Evolutionary conservation across 1,140 invertebrate species (phyloP).

Genomic region (Phocides pigmalion): DNA sequence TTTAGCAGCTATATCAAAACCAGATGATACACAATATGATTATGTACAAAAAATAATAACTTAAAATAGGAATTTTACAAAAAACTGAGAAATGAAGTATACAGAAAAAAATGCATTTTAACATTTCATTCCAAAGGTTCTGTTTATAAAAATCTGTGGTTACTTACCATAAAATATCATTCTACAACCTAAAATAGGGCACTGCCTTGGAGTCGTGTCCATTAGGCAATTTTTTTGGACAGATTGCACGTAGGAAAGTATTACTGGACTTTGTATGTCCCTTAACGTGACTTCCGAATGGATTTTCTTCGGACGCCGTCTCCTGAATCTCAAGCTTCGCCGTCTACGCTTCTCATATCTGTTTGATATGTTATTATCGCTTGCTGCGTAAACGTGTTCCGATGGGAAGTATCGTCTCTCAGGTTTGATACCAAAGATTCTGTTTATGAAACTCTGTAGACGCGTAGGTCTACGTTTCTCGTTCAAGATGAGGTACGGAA

Average conservation of each 20-base stretch:
- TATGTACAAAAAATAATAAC: too few species aligned
- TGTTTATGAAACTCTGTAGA: slow-evolving; percentile 65
- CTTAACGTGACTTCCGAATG: slow-evolving; percentile 59
- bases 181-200: slow-evolving; percentile 64
- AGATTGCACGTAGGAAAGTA: slow-evolving; percentile 62
- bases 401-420: slow-evolving; percentile 44
- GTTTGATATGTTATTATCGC: slow-evolving; percentile 64
- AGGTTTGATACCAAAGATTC: slow-evolving; percentile 59
- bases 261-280: slow-evolving; percentile 53
- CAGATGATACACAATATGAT: too few species aligned
- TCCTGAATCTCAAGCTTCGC: slow-evolving; percentile 55
- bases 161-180: slow-evolving; percentile 68
- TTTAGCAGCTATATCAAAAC: too few species aligned
- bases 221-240: slow-evolving; percentile 63
- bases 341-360: slow-evolving; percentile 48
- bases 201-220: slow-evolving; percentile 66
- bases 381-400: slow-evolving; percentile 54
- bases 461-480: slow-evolving; percentile 53
- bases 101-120: too few species aligned
- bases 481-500: slow-evolving; percentile 48
- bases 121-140: too few species aligned
- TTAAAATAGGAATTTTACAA: too few species aligned
- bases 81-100: too few species aligned
- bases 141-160: too few species aligned
- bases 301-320: slow-evolving; percentile 55